Evolutionary conservation across 1,140 invertebrate species (phyloP).

Genomic region (Hyles vespertilio): DNA sequence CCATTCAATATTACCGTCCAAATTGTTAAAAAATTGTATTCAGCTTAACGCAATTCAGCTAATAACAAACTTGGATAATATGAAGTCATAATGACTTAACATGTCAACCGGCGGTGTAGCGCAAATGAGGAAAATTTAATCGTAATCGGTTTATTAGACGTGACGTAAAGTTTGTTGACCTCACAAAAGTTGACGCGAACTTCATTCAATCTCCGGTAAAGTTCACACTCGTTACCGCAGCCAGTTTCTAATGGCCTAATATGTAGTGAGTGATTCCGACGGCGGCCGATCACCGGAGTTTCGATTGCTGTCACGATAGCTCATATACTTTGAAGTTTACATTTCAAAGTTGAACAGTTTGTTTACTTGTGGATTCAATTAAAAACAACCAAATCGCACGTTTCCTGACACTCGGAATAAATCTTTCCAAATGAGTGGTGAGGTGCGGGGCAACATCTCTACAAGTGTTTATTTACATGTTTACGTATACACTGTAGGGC

Average conservation of each 20-base stretch:
- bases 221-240: too few species aligned
- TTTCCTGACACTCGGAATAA: slow-evolving; percentile 1
- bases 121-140: too few species aligned
- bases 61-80: too few species aligned
- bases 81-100: background rate
- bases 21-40: too few species aligned
- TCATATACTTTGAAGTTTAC: slow-evolving; percentile 10
- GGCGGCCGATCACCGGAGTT: background rate
- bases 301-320: slow-evolving; percentile 1
- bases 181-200: too few species aligned
- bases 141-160: too few species aligned
- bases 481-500: slow-evolving; percentile 14
- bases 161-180: too few species aligned
- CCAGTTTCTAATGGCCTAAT: background rate
- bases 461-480: slow-evolving; percentile 70
- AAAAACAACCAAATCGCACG: slow-evolving; percentile 9
- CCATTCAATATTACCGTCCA: too few species aligned
- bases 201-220: too few species aligned
- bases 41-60: too few species aligned
- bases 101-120: background rate
- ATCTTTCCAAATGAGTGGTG: background rate
- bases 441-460: slow-evolving; percentile 25
- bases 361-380: slow-evolving; percentile 17
- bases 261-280: background rate
- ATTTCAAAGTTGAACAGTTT: slow-evolving; percentile 4